These are phyloP conservation scores for Cromileptes altivelis DNA, from an alignment of 2,113 vertebrate species.

Conservation along the genomic window DNA sequence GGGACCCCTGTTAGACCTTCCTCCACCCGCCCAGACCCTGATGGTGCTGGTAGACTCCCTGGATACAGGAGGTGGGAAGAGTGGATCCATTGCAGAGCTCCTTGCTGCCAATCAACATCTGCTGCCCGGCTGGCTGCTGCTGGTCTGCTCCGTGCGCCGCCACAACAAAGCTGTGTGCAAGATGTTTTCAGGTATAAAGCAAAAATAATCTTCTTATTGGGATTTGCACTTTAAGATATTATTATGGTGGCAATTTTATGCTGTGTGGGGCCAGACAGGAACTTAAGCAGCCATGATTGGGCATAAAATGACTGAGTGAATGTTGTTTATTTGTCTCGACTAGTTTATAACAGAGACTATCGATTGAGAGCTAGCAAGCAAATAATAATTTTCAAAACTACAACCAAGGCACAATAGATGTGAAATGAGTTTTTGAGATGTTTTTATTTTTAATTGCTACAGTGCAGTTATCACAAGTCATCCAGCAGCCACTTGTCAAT, in stretches of 20 bases:
- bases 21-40: slow-evolving; percentile 82
- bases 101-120: slow-evolving; percentile 83
- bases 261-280: not conserved
- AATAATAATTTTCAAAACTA: not conserved
- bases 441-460: not conserved
- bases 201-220: not conserved
- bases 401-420: too few relatives aligned
- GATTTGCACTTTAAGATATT: not conserved
- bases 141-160: slow-evolving; percentile 85
- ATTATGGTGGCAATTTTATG: not conserved
- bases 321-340: not conserved
- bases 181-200: slow-evolving; percentile 86
- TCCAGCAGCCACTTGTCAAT: not conserved
- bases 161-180: slow-evolving; percentile 84
- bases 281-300: not conserved
- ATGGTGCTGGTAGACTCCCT: slow-evolving; percentile 86
- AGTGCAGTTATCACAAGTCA: not conserved
- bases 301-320: not conserved
- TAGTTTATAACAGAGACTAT: not conserved
- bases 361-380: not conserved
- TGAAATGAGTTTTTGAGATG: not conserved
- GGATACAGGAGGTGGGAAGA: slow-evolving; percentile 74
- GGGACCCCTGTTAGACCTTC: slow-evolving; percentile 81
- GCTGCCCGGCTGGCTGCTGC: slow-evolving; percentile 86
- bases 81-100: slow-evolving; percentile 82